Base-by-base conservation (phyloP, 2,797 vertebrate genomes). In the Threskiornis aethiopicus region DNA sequence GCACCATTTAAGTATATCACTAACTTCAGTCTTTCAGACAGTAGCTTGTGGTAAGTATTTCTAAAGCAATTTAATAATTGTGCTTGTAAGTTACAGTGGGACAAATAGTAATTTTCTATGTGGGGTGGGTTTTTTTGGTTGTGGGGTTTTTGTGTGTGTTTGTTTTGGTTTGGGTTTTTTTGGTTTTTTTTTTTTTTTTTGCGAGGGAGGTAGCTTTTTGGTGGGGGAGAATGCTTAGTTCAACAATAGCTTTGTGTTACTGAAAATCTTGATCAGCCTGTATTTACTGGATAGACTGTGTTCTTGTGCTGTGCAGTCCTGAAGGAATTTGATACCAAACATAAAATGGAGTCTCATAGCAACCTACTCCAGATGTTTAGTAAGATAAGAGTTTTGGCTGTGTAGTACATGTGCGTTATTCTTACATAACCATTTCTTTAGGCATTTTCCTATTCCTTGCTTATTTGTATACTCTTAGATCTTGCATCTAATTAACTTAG, bases 361-460 rank as follows among this genome's bases (percentile, higher is more conserved):
- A 96, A 78, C 83, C 61, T 83, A 33, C 67, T 94, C 91, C 96
- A 96, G 96, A 96, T 97, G 91, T 96, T 87, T 41, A 67, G 31
- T 28, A 59, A 95, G 94, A 96, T 96, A 96, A 95, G 84, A 61
- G 64, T 77, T 87, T 42, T 24, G 47, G 41, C 89, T 72, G 3
- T 82, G 80, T 81, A 72, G 35, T 75, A 35, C 2, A 8, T 18
- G 9, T 26, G 10, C 3, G 1, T 82, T 87, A 6, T 35, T 75
- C 37, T 93, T 84, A 58, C 6, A 49, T 92, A 91, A 75, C 51
- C 3, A 4, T 49, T 87, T 76, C 42, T 92, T 89, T 26, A 75
- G 39, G 16, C 16, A 10, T 85, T 91, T 70, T 76, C 22, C 11
- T 86, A 13, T 57, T 83, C 17, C 9, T 61, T 88, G 7, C 13